Conservation (phyloP, 2,888 invertebrate species). For the Epirrhoe alternata region DNA sequence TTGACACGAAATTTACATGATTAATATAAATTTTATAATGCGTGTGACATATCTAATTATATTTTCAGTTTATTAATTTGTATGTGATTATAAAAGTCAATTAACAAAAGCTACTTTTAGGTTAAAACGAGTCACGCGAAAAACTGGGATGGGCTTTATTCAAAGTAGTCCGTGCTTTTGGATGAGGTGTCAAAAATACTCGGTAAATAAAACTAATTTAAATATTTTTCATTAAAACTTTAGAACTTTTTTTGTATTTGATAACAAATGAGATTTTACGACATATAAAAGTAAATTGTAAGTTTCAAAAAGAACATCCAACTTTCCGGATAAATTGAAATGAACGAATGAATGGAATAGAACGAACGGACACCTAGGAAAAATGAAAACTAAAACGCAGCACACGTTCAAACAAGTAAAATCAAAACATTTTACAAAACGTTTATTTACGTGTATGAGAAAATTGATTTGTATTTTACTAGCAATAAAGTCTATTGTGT, state of each 20-base stretch:
- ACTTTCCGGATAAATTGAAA: not conserved
- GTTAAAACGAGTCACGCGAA: constrained; percentile 59
- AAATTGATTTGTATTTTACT: constrained; percentile 39
- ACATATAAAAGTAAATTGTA: not conserved
- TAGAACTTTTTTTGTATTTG: no score
- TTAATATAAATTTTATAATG: constrained; percentile 51
- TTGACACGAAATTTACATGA: constrained; percentile 36
- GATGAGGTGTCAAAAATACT: no score
- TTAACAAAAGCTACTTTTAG: constrained; percentile 58
- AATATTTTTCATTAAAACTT: no score
- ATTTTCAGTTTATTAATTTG: constrained; percentile 59
- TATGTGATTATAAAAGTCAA: constrained; percentile 52
- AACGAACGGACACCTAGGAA: not conserved
- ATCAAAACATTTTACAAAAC: constrained; percentile 37
- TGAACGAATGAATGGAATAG: not conserved
- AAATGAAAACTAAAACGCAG: constrained; percentile 8
- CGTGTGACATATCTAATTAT: constrained; percentile 56
- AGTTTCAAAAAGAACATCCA: not conserved
- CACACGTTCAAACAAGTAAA: constrained; percentile 30
- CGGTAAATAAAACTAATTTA: no score
- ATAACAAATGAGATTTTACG: not conserved
- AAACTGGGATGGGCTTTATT: constrained; percentile 53
- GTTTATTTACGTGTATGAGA: constrained; percentile 28
- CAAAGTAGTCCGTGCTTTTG: not conserved
- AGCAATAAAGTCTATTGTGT: constrained; percentile 45